Conservation (phyloP, 2,797 vertebrate genomes). For the Siniperca obscura region DNA sequence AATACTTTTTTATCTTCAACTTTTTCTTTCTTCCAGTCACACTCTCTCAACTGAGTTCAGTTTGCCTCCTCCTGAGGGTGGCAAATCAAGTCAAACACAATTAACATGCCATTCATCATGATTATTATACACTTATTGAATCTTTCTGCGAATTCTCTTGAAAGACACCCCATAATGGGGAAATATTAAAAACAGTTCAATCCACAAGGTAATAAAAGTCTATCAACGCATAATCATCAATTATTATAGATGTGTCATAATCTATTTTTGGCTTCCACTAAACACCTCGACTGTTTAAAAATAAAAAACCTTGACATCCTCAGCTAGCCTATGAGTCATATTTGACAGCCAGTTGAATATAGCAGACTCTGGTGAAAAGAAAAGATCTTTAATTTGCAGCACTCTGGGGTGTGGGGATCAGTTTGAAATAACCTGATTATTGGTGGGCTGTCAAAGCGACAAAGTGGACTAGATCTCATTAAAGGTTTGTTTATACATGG, state of each 20-base stretch:
- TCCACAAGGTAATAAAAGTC: slow-evolving; percentile 62
- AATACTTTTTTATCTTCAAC: slow-evolving; percentile 10
- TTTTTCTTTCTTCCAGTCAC: slow-evolving; percentile 20
- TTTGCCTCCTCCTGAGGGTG: slow-evolving; percentile 21
- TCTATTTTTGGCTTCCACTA: slow-evolving; percentile 45
- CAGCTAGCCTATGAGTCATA: not conserved
- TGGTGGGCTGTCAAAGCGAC: slow-evolving; percentile 50
- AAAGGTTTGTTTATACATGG: slow-evolving; percentile 55
- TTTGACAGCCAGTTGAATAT: slow-evolving; percentile 41
- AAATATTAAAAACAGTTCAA: slow-evolving; percentile 72
- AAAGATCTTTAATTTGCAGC: slow-evolving; percentile 50
- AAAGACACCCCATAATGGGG: slow-evolving; percentile 29
- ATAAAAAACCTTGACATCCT: not conserved
- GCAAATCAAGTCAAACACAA: slow-evolving; percentile 65
- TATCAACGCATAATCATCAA: slow-evolving; percentile 62
- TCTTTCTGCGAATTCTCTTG: slow-evolving; percentile 56
- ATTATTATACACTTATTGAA: slow-evolving; percentile 62
- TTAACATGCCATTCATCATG: slow-evolving; percentile 60
- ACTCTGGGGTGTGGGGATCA: slow-evolving; percentile 20
- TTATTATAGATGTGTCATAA: slow-evolving; percentile 56
- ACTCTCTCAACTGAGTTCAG: not conserved
- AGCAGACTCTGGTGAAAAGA: slow-evolving; percentile 10
- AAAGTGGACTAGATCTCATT: slow-evolving; percentile 61
- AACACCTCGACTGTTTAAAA: slow-evolving; percentile 15
- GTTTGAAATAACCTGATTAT: slow-evolving; percentile 53